Evolutionary conservation across 2,797 vertebrate species (phyloP), one percentile per base, ranked within the genome.

Genomic region (Lagocephalus sceleratus): DNA sequence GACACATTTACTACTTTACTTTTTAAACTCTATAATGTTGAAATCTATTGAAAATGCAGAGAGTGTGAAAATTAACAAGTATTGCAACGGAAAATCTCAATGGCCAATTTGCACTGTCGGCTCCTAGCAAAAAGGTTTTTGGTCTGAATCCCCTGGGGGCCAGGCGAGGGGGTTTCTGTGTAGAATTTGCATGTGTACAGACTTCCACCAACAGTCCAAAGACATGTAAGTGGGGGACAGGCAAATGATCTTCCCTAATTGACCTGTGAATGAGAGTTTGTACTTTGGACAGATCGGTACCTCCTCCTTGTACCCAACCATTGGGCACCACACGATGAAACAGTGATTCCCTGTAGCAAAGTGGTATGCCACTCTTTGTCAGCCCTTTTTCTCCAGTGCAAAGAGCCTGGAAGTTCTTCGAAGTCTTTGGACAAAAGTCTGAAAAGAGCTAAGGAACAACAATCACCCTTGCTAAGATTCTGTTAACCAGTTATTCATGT

Each of bases 241-340:
- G 12, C 14, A 4, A 35, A 35, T 29, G 9, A 10, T 8, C 29
- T 29, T 10, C 29, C 11, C 1, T 29, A 29, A 29, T 35, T 14
- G 10, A 10, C 32, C 32, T 35, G 32, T 35, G 12, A 35, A 14
- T 7, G 26, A 10, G 8, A 12, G 32, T 11, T 32, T 11, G 29
- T 32, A 12, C 14, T 35, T 35, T 35, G 32, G 12, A 35, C 32
- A 35, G 32, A 14, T 35, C 8, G 16, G 35, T 20, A 97, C 94
- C 94, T 93, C 94, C 94, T 67, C 93, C 94, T 87, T 97, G 94
- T 68, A 97, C 81, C 95, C 94, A 97, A 32, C 92, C 93, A 0
- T 91, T 92, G 47, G 81, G 90, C 57, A 97, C 93, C 0, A 96
- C 60, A 50, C 93, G 92, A 75, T 95, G 94, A 68, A 98, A 93